Conservation (phyloP, 64 coral and sea anemone genomes). For the Stylophora pistillata region DNA sequence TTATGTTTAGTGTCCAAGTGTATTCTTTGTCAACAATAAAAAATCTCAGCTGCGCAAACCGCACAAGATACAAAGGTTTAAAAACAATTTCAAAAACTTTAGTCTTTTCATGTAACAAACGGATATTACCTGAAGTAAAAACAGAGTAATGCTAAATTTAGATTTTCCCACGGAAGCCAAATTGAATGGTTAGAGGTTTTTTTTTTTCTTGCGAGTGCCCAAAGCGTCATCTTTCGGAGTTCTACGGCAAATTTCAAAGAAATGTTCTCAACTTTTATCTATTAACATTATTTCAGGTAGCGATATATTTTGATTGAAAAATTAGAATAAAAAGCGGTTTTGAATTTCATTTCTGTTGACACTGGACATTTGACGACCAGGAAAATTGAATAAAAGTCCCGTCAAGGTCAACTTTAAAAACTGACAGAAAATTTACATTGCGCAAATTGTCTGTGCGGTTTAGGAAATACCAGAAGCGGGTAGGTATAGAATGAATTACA, state of each 20-base stretch:
- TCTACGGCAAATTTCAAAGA: neutral
- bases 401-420: neutral
- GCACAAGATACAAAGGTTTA: neutral
- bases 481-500: neutral
- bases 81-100: neutral
- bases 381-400: constrained; percentile 8
- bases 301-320: neutral
- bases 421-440: constrained; percentile 16
- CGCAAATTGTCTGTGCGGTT: neutral
- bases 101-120: neutral
- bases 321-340: neutral
- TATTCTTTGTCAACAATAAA: constrained; percentile 26
- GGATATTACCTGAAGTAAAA: constrained; percentile 8
- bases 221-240: too few relatives aligned
- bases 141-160: neutral
- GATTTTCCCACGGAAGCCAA: neutral
- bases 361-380: neutral
- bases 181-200: neutral
- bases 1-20: neutral
- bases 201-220: neutral
- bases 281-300: neutral
- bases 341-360: neutral
- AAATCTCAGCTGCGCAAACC: neutral
- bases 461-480: neutral
- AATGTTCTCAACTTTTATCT: neutral